A percentile compares a stretch with the other conserved stretches of the same genome.
Evolutionary conservation across 92 coral and sea anemone genomes (phyloP).

Genomic region (Blastomussa wellsi): DNA sequence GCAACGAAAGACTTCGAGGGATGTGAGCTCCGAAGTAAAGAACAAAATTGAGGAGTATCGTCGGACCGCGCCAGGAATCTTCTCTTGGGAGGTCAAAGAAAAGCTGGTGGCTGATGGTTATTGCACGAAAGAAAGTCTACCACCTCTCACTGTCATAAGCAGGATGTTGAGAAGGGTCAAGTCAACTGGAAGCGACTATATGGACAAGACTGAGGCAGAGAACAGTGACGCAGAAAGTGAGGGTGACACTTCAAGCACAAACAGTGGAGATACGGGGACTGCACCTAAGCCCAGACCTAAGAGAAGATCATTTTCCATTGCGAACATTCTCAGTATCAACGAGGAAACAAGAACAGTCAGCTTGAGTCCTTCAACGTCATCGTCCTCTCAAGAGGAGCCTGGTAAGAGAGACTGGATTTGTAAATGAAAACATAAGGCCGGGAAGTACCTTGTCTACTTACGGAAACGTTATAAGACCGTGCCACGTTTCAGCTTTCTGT

Average conservation of each 20-base stretch:
- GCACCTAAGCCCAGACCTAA: slow-evolving; percentile 39
- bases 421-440: background rate
- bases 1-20: slow-evolving; percentile 43
- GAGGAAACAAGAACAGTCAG: slow-evolving; percentile 43
- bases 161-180: slow-evolving; percentile 53
- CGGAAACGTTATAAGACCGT: background rate
- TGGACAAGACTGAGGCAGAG: slow-evolving; percentile 39
- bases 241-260: slow-evolving; percentile 41
- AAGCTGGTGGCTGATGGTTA: slow-evolving; percentile 56
- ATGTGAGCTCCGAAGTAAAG: slow-evolving; percentile 56
- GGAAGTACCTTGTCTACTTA: background rate
- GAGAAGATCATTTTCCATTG: slow-evolving; percentile 63
- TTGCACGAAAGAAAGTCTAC: slow-evolving; percentile 66
- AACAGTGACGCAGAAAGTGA: slow-evolving; percentile 45
- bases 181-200: slow-evolving; percentile 43
- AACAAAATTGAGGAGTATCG: slow-evolving; percentile 68
- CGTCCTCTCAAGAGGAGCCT: background rate
- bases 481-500: background rate
- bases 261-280: slow-evolving; percentile 31
- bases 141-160: slow-evolving; percentile 66
- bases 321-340: slow-evolving; percentile 62
- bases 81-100: slow-evolving; percentile 77
- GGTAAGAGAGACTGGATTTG: slow-evolving; percentile 17
- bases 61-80: slow-evolving; percentile 53
- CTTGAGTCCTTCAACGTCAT: slow-evolving; percentile 9